phyloP scores from a whole-genome alignment of 2,888 invertebrate genomes.

The Melinaea marsaeus region DNA sequence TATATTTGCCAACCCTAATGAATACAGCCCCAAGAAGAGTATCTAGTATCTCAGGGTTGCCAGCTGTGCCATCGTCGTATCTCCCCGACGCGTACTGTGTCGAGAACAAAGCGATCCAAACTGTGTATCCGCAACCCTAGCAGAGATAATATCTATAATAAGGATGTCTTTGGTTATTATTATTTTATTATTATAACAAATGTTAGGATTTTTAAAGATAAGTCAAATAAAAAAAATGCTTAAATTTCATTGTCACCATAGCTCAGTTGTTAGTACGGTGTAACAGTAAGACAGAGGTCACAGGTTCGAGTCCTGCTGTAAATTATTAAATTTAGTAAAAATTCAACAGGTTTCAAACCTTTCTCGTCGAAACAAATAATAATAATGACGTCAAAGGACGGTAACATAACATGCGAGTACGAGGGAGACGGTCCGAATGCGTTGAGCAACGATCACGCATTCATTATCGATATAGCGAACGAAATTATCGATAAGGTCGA shows the following conservation, averaged over 20 bases:
- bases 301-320: no score
- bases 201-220: not conserved
- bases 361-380: constrained; percentile 64
- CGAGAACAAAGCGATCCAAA: constrained; percentile 46
- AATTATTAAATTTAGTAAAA: constrained; percentile 6
- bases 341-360: constrained; percentile 59
- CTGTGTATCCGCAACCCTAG: constrained; percentile 44
- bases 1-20: not conserved
- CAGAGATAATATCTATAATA: constrained; percentile 39
- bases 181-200: not conserved
- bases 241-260: no score
- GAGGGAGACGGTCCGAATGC: constrained; percentile 32
- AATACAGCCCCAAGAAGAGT: constrained; percentile 53
- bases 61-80: constrained; percentile 39
- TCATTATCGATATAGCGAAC: constrained; percentile 46
- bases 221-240: no score
- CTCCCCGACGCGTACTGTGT: constrained; percentile 37
- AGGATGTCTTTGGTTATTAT: constrained; percentile 45
- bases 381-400: constrained; percentile 54
- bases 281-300: no score
- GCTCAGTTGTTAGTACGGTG: no score
- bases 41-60: constrained; percentile 55
- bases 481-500: constrained; percentile 56
- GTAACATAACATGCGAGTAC: constrained; percentile 48
- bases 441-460: constrained; percentile 32